Evolutionary conservation across 1,140 invertebrate species (phyloP).

Genomic region (Dendroctonus valens): DNA sequence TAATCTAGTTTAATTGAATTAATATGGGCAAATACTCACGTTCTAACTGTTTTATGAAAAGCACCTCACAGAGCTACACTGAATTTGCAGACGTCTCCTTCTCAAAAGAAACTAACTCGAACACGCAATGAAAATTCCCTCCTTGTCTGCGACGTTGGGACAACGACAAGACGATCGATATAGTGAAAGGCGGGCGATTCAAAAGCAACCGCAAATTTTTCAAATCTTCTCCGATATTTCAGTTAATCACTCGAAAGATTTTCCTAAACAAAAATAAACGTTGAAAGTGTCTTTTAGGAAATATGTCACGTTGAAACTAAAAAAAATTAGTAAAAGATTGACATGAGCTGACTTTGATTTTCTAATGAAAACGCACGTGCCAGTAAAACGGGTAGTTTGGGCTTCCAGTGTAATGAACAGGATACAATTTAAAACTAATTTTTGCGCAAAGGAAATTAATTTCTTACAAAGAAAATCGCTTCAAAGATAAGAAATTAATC

Average conservation of each 20-base stretch:
- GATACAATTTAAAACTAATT: too few species aligned
- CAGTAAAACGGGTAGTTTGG: too few species aligned
- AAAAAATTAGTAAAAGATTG: slow-evolving; percentile 18
- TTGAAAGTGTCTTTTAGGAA: slow-evolving; percentile 10
- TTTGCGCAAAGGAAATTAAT: too few species aligned
- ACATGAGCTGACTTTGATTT: slow-evolving; percentile 7
- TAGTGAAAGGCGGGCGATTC: slow-evolving; percentile 17
- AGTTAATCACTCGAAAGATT: slow-evolving; percentile 17
- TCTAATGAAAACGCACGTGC: too few species aligned
- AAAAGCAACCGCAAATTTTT: slow-evolving; percentile 11
- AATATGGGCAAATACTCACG: slow-evolving; percentile 37
- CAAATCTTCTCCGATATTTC: not conserved
- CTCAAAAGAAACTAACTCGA: slow-evolving; percentile 31
- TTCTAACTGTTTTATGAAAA: slow-evolving; percentile 47
- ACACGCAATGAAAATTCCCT: slow-evolving; percentile 23
- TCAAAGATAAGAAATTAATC: too few species aligned
- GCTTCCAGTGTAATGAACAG: too few species aligned
- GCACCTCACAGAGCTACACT: slow-evolving; percentile 43
- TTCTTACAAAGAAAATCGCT: too few species aligned
- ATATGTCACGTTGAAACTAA: slow-evolving; percentile 23
- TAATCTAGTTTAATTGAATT: too few species aligned
- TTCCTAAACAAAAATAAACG: slow-evolving; percentile 19
- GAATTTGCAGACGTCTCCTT: slow-evolving; percentile 38
- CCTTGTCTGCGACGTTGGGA: slow-evolving; percentile 28
- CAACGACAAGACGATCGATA: slow-evolving; percentile 18